phyloP scores from a whole-genome alignment of 2,113 vertebrate genomes.

The Sturnus vulgaris region DNA sequence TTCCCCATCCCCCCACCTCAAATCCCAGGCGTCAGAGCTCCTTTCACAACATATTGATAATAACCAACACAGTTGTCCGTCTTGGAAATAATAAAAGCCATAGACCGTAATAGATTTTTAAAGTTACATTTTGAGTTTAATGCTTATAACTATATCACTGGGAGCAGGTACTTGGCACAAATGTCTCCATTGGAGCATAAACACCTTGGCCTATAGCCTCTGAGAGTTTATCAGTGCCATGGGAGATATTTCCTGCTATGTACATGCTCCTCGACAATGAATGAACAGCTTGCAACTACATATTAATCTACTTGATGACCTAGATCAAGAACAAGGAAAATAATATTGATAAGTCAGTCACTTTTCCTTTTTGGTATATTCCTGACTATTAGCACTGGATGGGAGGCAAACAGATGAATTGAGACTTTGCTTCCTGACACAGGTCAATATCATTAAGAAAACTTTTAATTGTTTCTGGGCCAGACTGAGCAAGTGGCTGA shows the following conservation, averaged over 20 bases:
- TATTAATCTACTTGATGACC: constrained; percentile 72
- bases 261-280: constrained; percentile 53
- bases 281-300: constrained; percentile 69
- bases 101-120: constrained; percentile 62
- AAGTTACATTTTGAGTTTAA: constrained; percentile 65
- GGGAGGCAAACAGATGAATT: not conserved
- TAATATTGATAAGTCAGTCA: constrained; percentile 51
- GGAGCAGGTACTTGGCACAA: constrained; percentile 69
- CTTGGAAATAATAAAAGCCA: constrained; percentile 68
- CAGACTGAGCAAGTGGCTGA: not conserved
- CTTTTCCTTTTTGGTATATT: constrained; percentile 20
- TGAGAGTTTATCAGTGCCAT: constrained; percentile 68
- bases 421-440: not conserved
- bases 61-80: constrained; percentile 61
- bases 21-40: constrained; percentile 27
- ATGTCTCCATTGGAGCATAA: constrained; percentile 68
- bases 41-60: constrained; percentile 63
- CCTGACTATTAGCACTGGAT: not conserved
- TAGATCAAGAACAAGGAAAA: constrained; percentile 62
- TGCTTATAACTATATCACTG: constrained; percentile 70
- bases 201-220: constrained; percentile 72
- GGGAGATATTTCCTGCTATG: constrained; percentile 66
- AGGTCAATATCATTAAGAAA: not conserved
- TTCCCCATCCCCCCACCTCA: not conserved
- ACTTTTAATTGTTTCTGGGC: constrained; percentile 14